These are phyloP conservation scores for Oreonectes daqikongensis DNA, from an alignment of 2,797 vertebrate genomes.

Conservation along the genomic window DNA sequence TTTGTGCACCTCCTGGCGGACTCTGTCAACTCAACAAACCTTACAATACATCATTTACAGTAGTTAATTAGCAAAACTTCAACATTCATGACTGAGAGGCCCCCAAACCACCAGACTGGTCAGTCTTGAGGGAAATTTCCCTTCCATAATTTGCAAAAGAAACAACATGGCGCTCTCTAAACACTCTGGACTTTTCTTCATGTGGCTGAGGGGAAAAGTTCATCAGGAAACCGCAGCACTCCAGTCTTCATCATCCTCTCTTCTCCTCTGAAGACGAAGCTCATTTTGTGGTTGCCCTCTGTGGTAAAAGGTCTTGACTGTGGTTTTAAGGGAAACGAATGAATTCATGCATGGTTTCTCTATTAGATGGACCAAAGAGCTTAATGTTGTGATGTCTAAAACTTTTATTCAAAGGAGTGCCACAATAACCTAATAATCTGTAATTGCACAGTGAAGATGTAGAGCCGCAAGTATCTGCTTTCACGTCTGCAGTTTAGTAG, in stretches of 20 bases:
- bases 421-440: conserved; percentile 21
- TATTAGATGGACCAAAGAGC: conserved; percentile 51
- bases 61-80: conserved; percentile 43
- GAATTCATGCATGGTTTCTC: conserved; percentile 57
- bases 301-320: conserved; percentile 64
- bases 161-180: conserved; percentile 51
- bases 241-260: conserved; percentile 43
- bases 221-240: conserved; percentile 51
- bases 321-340: conserved; percentile 61
- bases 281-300: conserved; percentile 59
- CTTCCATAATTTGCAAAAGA: conserved; percentile 37
- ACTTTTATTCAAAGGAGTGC: conserved; percentile 16
- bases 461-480: conserved; percentile 31
- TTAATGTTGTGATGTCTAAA: conserved; percentile 23
- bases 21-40: conserved; percentile 21
- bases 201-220: conserved; percentile 59
- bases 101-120: conserved; percentile 32
- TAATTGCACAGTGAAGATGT: conserved; percentile 26
- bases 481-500: conserved; percentile 38
- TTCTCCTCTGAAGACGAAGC: conserved; percentile 62
- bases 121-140: conserved; percentile 41
- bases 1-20: conserved; percentile 20
- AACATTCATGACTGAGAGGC: conserved; percentile 15
- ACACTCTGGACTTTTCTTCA: conserved; percentile 49
- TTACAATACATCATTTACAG: conserved; percentile 37